Conservation (phyloP, 1,140 invertebrate genomes). For the Caerostris extrusa region DNA sequence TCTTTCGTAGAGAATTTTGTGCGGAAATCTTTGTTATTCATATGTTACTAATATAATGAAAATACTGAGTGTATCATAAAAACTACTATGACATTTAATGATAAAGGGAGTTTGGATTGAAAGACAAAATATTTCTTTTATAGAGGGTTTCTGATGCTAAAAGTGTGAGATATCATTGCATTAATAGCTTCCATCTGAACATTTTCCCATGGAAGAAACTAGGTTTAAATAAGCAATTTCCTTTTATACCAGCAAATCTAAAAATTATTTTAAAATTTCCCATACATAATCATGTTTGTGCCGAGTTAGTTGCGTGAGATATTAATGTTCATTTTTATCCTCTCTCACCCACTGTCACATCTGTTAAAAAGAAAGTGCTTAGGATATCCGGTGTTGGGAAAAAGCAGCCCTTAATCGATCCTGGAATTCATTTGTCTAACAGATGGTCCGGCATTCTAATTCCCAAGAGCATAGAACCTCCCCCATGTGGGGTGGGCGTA, state of each 20-base stretch:
- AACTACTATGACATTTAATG: too few species aligned
- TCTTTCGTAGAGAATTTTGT: too few species aligned
- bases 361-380: constrained; percentile 29
- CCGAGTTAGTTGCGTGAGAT: neutral
- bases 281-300: neutral
- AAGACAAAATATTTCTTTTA: too few species aligned
- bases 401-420: neutral
- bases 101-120: too few species aligned
- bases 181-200: neutral
- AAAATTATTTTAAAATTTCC: neutral
- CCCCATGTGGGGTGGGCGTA: neutral
- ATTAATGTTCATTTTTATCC: neutral
- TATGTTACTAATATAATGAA: too few species aligned
- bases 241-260: neutral
- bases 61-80: too few species aligned
- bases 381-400: constrained; percentile 24
- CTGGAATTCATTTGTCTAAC: constrained; percentile 13
- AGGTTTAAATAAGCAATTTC: neutral
- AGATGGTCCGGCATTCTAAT: constrained; percentile 5
- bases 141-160: too few species aligned
- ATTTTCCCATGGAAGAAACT: neutral
- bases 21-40: too few species aligned
- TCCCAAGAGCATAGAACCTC: neutral
- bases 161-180: too few species aligned
- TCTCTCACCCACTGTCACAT: neutral